Evolutionary conservation across 35 echinoderm and acorn worm genomes (phyloP), one percentile per base, ranked within the genome.

Genomic region (Stichopus chloronotus): DNA sequence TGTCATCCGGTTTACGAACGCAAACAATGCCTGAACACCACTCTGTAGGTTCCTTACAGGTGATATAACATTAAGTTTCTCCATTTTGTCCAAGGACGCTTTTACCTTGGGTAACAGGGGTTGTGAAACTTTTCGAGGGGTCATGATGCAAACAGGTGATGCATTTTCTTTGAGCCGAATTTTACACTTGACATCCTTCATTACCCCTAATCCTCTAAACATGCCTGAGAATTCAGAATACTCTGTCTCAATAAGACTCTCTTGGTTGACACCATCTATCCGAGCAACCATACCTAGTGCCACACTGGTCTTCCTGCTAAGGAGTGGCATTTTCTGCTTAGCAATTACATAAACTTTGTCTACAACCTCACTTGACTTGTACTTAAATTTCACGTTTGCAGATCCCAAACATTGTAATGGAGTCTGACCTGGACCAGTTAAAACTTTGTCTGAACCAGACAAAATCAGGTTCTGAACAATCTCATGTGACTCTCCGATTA

Each of bases 1-100:
- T 13, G 16, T 88, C 94, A 84, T 79, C 91, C 61, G 80, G 61
- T 87, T 95, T 93, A 5, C 82, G n/a, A n/a, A n/a, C n/a, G n/a
- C n/a, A n/a, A n/a, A n/a, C n/a, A n/a, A n/a, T n/a, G n/a, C n/a
- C n/a, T n/a, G n/a, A n/a, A n/a, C n/a, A n/a, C n/a, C n/a, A n/a
- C n/a, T n/a, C n/a, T n/a, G n/a, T n/a, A 78, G 8, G 72, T 76
- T 76, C 72, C 72, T 76, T 76, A 8, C 14, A 71, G 14, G 72
- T 12, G 72, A 76, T 76, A 17, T 76, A 7, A 76, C 72, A 0
- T 43, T 43, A 43, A 76, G 14, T 76, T 76, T 76, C 16, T 76
- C 72, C 72, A 17, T 76, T 76, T 17, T 76, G 7, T 76, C 72
- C 25, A 76, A 11, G 14, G 72, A 76, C 4, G 25, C 60, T 63